Evolutionary conservation across 2,113 vertebrate species (phyloP).

Genomic region (Conger conger): DNA sequence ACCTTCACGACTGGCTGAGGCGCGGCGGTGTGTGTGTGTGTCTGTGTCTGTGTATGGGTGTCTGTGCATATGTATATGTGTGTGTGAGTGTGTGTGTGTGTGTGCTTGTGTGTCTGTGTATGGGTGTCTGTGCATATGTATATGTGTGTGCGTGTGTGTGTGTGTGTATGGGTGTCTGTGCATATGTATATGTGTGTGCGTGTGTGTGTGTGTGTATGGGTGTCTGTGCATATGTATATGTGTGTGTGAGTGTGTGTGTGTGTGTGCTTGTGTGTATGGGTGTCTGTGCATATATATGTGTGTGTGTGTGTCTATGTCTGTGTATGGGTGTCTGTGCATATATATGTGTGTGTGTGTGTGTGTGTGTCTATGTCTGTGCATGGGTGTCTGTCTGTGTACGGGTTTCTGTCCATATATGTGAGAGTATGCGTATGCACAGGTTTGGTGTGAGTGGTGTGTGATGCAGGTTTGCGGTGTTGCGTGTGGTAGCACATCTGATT

Average conservation of each 20-base stretch:
- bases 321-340: neutral
- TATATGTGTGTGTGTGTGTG: neutral
- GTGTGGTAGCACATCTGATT: neutral
- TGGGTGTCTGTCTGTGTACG: constrained; percentile 25
- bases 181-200: constrained; percentile 27
- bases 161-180: neutral
- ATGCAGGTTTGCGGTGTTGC: neutral
- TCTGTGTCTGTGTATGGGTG: neutral
- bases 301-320: constrained; percentile 2
- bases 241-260: constrained; percentile 24
- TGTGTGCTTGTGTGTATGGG: constrained; percentile 24
- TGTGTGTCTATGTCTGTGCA: neutral
- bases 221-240: constrained; percentile 28
- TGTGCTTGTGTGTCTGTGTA: constrained; percentile 7
- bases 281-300: neutral
- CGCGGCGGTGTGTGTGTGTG: neutral
- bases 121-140: neutral
- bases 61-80: neutral
- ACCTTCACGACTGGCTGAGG: neutral
- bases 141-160: neutral
- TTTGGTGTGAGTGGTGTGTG: neutral
- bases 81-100: constrained; percentile 2
- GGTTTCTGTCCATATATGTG: constrained; percentile 13
- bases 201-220: constrained; percentile 1
- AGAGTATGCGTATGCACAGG: constrained; percentile 17